Conservation (phyloP, 1,140 invertebrate genomes). For the Ooceraea biroi region DNA sequence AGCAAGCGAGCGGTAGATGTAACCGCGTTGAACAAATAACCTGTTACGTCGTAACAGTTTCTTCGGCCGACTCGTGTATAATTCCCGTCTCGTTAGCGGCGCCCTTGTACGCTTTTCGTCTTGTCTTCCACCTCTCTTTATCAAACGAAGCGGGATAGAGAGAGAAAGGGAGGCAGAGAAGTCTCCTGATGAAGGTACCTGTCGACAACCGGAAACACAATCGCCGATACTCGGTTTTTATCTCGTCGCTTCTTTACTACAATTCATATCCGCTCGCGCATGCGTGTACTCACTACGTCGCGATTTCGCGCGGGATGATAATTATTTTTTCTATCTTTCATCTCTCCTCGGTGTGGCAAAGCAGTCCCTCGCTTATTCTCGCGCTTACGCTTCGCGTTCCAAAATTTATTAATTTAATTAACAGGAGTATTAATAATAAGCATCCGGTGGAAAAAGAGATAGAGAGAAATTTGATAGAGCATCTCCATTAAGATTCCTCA, state of each 20-base stretch:
- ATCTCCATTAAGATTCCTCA: constrained; percentile 4
- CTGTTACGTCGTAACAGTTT: constrained; percentile 70
- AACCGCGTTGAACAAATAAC: constrained; percentile 73
- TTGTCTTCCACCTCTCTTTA: not conserved
- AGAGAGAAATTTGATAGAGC: not conserved
- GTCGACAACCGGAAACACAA: constrained; percentile 17
- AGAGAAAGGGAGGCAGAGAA: not conserved
- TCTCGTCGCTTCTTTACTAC: not conserved
- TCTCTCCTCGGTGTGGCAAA: not conserved
- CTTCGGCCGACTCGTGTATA: constrained; percentile 41
- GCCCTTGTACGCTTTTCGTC: constrained; percentile 28
- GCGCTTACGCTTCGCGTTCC: not conserved
- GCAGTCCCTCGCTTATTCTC: not conserved
- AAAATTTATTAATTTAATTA: constrained; percentile 41
- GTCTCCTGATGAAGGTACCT: constrained; percentile 14
- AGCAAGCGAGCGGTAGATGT: constrained; percentile 19
- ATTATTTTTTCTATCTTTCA: constrained; percentile 37
- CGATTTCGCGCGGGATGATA: constrained; percentile 15
- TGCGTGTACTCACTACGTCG: not conserved
- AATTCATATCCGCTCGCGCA: not conserved
- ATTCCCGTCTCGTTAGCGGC: constrained; percentile 67
- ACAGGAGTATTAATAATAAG: constrained; percentile 46
- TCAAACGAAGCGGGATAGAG: not conserved
- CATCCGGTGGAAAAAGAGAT: constrained; percentile 16
- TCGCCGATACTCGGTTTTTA: not conserved